A percentile compares a stretch with the other conserved stretches of the same genome.
Conservation (phyloP, 2,113 vertebrate species). For the Eublepharis macularius region DNA sequence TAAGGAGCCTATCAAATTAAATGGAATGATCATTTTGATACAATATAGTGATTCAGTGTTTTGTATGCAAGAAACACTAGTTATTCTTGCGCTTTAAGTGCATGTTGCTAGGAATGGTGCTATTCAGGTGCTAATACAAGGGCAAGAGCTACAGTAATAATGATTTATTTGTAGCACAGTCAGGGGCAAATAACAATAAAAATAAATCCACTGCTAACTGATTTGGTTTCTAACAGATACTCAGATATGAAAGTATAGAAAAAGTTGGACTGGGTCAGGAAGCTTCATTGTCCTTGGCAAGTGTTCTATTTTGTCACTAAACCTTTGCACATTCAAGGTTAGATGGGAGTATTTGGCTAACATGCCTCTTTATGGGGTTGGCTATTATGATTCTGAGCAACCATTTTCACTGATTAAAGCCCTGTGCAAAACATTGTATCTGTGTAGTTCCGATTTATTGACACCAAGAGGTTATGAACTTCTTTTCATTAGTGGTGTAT, state of each 20-base stretch:
- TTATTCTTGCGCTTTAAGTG: background rate
- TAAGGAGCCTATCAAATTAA: constrained; percentile 8
- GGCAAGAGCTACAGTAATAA: background rate
- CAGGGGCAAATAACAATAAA: background rate
- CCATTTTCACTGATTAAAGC: constrained; percentile 48
- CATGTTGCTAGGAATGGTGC: background rate
- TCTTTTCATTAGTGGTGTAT: constrained; percentile 49
- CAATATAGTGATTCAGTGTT: background rate
- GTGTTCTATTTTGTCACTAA: constrained; percentile 17
- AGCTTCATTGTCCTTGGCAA: background rate
- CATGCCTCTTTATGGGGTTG: background rate
- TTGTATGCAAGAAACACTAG: background rate
- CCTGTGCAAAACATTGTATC: constrained; percentile 7
- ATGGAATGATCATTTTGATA: background rate
- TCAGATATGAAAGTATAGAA: background rate
- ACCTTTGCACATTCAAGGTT: constrained; percentile 22
- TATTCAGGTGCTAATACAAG: background rate
- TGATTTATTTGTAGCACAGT: constrained; percentile 12
- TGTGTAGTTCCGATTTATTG: constrained; percentile 40
- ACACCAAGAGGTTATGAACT: constrained; percentile 45
- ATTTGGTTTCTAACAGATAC: constrained; percentile 5
- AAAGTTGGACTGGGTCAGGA: background rate
- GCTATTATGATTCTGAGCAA: constrained; percentile 23
- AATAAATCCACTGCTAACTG: background rate
- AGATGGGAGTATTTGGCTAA: constrained; percentile 34